A percentile compares a stretch with the other conserved stretches of the same genome.
Conservation (phyloP, 2,888 invertebrate species). For the Cacoxenus indagator region DNA sequence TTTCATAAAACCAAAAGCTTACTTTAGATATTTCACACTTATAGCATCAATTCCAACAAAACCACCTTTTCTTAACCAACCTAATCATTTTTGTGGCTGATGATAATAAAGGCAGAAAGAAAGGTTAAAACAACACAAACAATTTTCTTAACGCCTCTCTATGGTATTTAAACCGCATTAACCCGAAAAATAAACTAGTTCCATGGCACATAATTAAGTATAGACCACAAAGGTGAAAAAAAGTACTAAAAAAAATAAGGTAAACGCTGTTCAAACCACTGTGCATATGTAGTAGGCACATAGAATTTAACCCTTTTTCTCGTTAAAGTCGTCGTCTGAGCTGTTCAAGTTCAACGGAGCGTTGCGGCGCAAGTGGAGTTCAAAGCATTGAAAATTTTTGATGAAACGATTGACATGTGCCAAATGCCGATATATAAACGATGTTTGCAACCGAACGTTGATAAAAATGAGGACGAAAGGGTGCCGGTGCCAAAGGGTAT, state of each 20-base stretch:
- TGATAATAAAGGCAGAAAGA: not conserved
- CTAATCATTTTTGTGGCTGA: not conserved
- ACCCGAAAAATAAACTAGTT: not conserved
- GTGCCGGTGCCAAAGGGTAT: not conserved
- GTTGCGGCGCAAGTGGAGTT: not conserved
- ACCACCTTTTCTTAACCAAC: no score
- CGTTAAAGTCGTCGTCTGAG: not conserved
- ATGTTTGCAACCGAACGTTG: not conserved
- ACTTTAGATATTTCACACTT: no score
- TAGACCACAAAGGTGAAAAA: constrained; percentile 10
- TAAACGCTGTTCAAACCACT: constrained; percentile 1
- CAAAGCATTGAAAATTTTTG: constrained; percentile 6
- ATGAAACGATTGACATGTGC: constrained; percentile 60
- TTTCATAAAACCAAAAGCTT: no score
- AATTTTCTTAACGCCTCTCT: constrained; percentile 13
- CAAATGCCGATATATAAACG: constrained; percentile 43
- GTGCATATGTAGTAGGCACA: not conserved
- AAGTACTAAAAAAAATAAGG: not conserved
- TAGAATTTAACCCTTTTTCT: constrained; percentile 9
- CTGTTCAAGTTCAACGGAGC: constrained; percentile 4
- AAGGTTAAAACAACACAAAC: constrained; percentile 19
- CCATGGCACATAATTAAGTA: constrained; percentile 11
- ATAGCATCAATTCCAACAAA: no score
- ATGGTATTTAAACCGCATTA: not conserved
- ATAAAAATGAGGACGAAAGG: constrained; percentile 24